phyloP scores from a whole-genome alignment of 1,140 invertebrate species.

The Dermatophagoides farinae region DNA sequence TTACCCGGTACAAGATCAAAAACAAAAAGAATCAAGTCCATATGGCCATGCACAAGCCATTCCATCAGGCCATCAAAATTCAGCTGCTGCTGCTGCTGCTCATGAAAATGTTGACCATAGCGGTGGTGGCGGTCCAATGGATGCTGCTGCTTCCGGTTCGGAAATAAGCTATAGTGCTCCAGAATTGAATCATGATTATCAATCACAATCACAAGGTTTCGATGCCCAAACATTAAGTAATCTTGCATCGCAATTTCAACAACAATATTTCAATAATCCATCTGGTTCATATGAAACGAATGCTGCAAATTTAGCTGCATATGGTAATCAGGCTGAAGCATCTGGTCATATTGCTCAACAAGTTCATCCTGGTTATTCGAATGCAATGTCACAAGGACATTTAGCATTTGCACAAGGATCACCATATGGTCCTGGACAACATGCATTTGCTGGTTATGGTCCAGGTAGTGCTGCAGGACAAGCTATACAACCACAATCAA shows the following conservation, averaged over 20 bases:
- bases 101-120: background rate
- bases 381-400: background rate
- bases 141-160: slow-evolving; percentile 11
- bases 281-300: background rate
- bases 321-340: slow-evolving; percentile 9
- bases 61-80: background rate
- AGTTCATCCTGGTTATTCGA: background rate
- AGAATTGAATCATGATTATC: slow-evolving; percentile 1
- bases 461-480: background rate
- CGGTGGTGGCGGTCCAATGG: background rate
- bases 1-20: slow-evolving; percentile 19
- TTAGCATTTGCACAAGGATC: background rate
- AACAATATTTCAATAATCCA: background rate
- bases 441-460: background rate
- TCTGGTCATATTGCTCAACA: slow-evolving; percentile 1
- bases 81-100: background rate
- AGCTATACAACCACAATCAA: slow-evolving; percentile 10
- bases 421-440: background rate
- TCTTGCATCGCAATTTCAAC: slow-evolving; percentile 12
- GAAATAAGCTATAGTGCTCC: slow-evolving; percentile 13
- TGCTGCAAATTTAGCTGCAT: background rate
- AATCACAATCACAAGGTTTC: slow-evolving; percentile 2
- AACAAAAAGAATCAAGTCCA: slow-evolving; percentile 2
- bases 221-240: slow-evolving; percentile 14
- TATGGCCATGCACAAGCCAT: slow-evolving; percentile 15